Evolutionary conservation across 2,797 vertebrate genomes (phyloP).

Genomic region (Gobio occitaniae): DNA sequence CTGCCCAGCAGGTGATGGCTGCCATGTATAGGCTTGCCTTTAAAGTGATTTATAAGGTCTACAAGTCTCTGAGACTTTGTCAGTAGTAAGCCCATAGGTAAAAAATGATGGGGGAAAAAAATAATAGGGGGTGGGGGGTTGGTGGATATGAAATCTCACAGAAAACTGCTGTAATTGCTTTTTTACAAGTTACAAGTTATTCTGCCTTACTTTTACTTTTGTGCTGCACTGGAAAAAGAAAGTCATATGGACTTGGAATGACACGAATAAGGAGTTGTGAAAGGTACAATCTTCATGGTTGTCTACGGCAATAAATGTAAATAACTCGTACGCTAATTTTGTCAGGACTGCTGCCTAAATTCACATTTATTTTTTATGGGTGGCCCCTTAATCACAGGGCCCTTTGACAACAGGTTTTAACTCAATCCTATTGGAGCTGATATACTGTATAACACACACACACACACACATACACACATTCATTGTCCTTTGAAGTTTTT

Average conservation of each 20-base stretch:
- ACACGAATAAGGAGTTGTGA: neutral
- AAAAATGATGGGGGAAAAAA: no score
- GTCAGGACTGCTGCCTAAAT: conserved; percentile 3
- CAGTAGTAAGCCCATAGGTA: neutral
- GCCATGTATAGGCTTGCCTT: neutral
- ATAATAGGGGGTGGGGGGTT: no score
- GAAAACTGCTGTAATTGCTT: neutral
- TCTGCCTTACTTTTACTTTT: neutral
- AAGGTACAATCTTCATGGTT: conserved; percentile 8
- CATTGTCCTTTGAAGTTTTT: conserved; percentile 64
- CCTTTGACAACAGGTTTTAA: neutral
- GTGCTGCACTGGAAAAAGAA: neutral
- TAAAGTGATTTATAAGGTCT: neutral
- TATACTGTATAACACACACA: neutral
- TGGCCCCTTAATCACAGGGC: neutral
- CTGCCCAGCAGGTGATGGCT: neutral
- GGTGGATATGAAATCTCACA: neutral
- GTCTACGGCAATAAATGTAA: neutral
- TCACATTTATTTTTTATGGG: neutral
- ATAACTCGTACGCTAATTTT: neutral
- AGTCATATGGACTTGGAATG: neutral
- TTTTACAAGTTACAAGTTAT: neutral
- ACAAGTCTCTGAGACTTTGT: neutral
- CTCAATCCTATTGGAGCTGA: neutral
- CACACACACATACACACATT: conserved; percentile 16